These are phyloP conservation scores for Drosophila melanosoma DNA, from an alignment of 2,888 invertebrate genomes.

Conservation along the genomic window DNA sequence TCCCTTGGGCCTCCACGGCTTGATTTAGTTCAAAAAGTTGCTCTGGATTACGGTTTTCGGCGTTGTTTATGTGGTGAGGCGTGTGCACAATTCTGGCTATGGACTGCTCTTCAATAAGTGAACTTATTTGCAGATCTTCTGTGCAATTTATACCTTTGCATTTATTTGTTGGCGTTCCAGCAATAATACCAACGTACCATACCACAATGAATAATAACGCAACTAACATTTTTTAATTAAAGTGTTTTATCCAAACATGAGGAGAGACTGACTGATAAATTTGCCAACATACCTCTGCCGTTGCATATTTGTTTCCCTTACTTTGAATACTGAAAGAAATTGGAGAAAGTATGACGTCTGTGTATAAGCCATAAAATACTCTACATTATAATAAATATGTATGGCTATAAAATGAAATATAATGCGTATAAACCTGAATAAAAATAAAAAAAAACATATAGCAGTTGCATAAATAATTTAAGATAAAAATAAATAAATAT, in stretches of 20 bases:
- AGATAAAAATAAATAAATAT: too few species aligned
- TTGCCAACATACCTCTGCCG: too few species aligned
- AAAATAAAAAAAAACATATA: not conserved
- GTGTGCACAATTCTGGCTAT: slow-evolving; percentile 20
- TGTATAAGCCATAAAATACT: not conserved
- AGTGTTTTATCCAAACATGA: slow-evolving; percentile 3
- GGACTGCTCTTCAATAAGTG: slow-evolving; percentile 14
- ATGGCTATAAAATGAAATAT: not conserved
- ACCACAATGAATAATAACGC: slow-evolving; percentile 2
- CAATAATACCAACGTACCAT: not conserved
- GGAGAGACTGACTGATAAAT: not conserved
- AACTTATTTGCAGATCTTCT: too few species aligned
- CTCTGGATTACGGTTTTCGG: not conserved
- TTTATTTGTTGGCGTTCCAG: not conserved
- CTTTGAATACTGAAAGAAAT: not conserved
- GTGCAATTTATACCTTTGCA: not conserved
- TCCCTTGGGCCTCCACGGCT: not conserved
- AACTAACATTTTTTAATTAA: slow-evolving; percentile 11
- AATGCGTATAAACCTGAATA: not conserved
- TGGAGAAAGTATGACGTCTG: not conserved
- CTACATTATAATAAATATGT: not conserved
- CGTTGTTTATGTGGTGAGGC: not conserved
- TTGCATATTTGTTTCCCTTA: not conserved
- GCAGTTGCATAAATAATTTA: not conserved
- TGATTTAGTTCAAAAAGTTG: not conserved